Conservation (phyloP, 37 sponge, comb jelly and placozoan genomes). For the Theonella swinhoei region DNA sequence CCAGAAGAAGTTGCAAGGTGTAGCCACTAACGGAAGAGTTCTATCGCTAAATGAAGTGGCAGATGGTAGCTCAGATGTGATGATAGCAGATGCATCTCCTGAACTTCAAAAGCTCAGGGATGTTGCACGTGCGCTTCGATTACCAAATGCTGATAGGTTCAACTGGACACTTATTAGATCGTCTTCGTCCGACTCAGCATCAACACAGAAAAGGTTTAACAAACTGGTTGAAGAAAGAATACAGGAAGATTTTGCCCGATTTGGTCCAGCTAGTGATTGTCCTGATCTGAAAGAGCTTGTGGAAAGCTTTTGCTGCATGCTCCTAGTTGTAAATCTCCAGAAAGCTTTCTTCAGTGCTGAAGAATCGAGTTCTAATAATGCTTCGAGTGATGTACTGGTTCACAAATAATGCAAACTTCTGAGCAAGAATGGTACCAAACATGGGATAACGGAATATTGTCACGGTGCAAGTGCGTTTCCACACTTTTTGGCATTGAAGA, state of each 20-base stretch:
- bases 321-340: conserved; percentile 36
- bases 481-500: conserved; percentile 24
- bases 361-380: background rate
- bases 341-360: conserved; percentile 28
- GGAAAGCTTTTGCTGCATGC: conserved; percentile 50
- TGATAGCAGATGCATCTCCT: conserved; percentile 26
- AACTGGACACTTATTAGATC: conserved; percentile 57
- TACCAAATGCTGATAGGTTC: conserved; percentile 55
- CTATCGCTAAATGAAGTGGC: conserved; percentile 37
- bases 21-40: conserved; percentile 28
- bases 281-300: conserved; percentile 16
- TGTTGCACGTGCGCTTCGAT: conserved; percentile 10
- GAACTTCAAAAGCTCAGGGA: conserved; percentile 46
- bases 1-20: conserved; percentile 26
- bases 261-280: conserved; percentile 15
- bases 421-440: conserved; percentile 19
- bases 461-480: conserved; percentile 23
- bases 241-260: conserved; percentile 22
- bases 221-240: conserved; percentile 38
- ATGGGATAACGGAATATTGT: conserved; percentile 28
- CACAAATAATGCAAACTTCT: conserved; percentile 40
- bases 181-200: conserved; percentile 53
- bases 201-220: conserved; percentile 59
- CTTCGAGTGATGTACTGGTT: background rate
- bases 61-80: conserved; percentile 10